Conservation (phyloP, 2,797 vertebrate genomes). For the Micromesistius poutassou region DNA sequence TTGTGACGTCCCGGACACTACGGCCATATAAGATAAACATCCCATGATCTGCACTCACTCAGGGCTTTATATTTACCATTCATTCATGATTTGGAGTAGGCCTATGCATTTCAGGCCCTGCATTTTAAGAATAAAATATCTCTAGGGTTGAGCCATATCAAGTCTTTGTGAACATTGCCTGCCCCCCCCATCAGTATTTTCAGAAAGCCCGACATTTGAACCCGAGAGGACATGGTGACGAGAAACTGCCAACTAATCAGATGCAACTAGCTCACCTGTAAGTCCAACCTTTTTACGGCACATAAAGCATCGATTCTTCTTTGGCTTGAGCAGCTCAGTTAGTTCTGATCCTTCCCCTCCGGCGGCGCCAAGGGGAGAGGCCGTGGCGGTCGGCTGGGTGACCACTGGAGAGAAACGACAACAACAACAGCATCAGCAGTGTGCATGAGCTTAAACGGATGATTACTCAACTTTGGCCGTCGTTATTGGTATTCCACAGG, state of each 20-base stretch:
- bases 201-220: neutral
- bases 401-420: slow-evolving; percentile 53
- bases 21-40: neutral
- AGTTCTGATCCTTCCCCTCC: slow-evolving; percentile 62
- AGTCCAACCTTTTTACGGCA: slow-evolving; percentile 87
- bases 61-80: neutral
- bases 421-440: neutral
- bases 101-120: neutral
- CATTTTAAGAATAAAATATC: neutral
- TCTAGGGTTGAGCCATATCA: neutral
- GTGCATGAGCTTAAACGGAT: slow-evolving; percentile 1
- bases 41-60: neutral
- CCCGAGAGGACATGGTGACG: neutral
- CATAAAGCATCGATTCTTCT: slow-evolving; percentile 85
- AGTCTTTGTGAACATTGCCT: neutral
- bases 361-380: slow-evolving; percentile 47
- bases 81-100: neutral
- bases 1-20: neutral
- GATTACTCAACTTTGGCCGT: neutral
- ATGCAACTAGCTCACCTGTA: slow-evolving; percentile 69
- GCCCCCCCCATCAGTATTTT: neutral
- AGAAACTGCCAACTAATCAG: neutral
- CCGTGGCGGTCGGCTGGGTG: slow-evolving; percentile 58
- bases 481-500: neutral
- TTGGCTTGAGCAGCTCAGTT: slow-evolving; percentile 69